Evolutionary conservation across 2,888 invertebrate species (phyloP).

Genomic region (Mythimna lalbum): DNA sequence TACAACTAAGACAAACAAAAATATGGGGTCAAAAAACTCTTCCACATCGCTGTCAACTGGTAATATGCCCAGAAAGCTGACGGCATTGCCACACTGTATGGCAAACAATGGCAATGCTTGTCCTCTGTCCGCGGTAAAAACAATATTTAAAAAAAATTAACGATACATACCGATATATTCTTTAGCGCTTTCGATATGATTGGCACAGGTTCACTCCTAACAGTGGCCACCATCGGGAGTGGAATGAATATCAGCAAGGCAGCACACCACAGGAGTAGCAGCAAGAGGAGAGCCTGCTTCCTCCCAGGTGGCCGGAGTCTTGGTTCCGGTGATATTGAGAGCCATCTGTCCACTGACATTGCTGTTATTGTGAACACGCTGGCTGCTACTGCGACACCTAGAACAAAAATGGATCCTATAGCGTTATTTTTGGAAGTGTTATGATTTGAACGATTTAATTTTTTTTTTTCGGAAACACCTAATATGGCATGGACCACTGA

Average conservation of each 20-base stretch:
- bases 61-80: too few relatives aligned
- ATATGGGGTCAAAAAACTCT: too few relatives aligned
- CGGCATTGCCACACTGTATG: too few relatives aligned
- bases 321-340: conserved; percentile 93
- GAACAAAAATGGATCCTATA: background rate
- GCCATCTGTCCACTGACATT: conserved; percentile 94
- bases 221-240: conserved; percentile 88
- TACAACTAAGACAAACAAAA: too few relatives aligned
- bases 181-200: conserved; percentile 77
- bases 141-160: too few relatives aligned
- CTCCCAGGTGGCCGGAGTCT: conserved; percentile 92
- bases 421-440: too few relatives aligned
- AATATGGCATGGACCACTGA: too few relatives aligned
- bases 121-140: too few relatives aligned
- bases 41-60: too few relatives aligned
- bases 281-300: conserved; percentile 91
- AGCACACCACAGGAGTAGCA: conserved; percentile 92
- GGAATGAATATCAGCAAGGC: conserved; percentile 93
- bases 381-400: conserved; percentile 94
- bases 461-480: too few relatives aligned
- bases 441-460: too few relatives aligned
- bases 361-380: conserved; percentile 95
- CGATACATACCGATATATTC: conserved; percentile 80
- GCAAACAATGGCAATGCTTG: too few relatives aligned
- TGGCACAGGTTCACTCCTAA: conserved; percentile 81